These are phyloP conservation scores for Eilema sororculum DNA, from an alignment of 2,888 invertebrate species.

Conservation along the genomic window DNA sequence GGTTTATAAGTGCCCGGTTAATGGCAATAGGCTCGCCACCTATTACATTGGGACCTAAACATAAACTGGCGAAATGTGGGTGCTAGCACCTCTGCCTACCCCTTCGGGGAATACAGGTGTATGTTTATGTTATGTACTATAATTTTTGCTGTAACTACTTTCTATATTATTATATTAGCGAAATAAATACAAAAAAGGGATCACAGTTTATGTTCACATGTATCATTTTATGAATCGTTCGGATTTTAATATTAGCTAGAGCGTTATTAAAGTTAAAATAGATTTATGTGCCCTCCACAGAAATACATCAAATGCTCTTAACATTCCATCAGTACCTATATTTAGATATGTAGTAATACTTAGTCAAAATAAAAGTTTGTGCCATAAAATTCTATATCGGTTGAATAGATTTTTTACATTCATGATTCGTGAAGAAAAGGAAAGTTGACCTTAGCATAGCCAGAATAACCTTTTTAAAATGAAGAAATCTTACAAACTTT, in stretches of 20 bases:
- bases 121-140: no score
- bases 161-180: no score
- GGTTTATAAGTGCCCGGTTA: no score
- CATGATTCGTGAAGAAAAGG: not conserved
- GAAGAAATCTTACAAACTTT: not conserved
- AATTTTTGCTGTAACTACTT: no score
- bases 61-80: no score
- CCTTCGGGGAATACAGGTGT: no score
- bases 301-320: conserved; percentile 3
- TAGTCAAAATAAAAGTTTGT: not conserved
- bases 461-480: not conserved
- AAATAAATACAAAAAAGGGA: no score
- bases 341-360: not conserved
- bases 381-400: not conserved
- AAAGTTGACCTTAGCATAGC: not conserved
- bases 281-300: conserved; percentile 3
- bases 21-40: no score
- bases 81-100: no score
- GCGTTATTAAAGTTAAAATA: not conserved
- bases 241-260: not conserved
- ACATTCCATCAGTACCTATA: not conserved
- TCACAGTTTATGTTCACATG: no score
- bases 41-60: no score
- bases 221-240: no score
- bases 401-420: not conserved